Percentiles rank a stretch among this genome's conserved stretches.
phyloP scores from a whole-genome alignment of 2,888 invertebrate genomes.

The Drosophila algonquin region DNA sequence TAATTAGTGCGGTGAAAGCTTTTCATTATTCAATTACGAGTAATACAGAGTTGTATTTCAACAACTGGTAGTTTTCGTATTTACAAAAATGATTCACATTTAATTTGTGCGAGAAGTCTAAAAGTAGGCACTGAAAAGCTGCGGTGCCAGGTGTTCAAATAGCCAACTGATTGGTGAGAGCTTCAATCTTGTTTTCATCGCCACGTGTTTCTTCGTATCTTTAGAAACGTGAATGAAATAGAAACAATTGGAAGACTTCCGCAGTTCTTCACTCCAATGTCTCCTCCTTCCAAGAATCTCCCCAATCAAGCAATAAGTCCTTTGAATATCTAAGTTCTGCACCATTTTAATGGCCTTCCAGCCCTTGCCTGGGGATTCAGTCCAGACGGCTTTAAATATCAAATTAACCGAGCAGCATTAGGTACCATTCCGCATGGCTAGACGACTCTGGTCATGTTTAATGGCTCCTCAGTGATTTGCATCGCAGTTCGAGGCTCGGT shows the following conservation, averaged over 20 bases:
- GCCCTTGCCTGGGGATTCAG: not conserved
- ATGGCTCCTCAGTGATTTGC: constrained; percentile 72
- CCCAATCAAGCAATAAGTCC: not conserved
- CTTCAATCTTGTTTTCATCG: no score
- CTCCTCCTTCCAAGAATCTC: not conserved
- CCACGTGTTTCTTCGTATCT: no score
- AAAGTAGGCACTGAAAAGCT: no score
- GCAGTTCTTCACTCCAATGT: not conserved
- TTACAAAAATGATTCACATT: no score
- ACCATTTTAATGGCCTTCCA: not conserved
- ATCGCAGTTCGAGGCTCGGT: constrained; percentile 29
- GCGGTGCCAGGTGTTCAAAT: no score
- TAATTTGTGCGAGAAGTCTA: not conserved
- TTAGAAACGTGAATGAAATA: no score
- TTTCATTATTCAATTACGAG: constrained; percentile 1
- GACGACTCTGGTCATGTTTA: constrained; percentile 66
- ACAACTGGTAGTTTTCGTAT: not conserved
- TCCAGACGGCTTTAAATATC: constrained; percentile 61
- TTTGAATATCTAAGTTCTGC: not conserved
- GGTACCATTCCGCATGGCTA: constrained; percentile 55
- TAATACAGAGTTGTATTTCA: not conserved
- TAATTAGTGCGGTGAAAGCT: constrained; percentile 17
- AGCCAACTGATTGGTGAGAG: no score
- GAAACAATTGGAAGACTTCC: no score
- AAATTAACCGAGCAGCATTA: constrained; percentile 49